Conservation (phyloP, 2,113 vertebrate genomes). For the Passer domesticus region DNA sequence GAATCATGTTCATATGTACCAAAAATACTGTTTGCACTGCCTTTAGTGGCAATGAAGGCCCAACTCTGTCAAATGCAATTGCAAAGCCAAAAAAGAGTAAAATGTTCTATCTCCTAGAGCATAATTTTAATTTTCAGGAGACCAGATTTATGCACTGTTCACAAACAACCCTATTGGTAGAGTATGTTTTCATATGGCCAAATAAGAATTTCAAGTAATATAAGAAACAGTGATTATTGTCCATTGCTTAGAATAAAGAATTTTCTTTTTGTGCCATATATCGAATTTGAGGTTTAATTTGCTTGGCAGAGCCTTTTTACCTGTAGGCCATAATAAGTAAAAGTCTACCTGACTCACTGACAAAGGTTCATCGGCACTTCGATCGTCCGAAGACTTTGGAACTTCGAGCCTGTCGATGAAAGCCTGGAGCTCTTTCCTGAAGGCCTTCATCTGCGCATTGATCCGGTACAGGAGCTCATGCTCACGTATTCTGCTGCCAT, state of each 20-base stretch:
- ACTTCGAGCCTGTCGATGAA: slow-evolving; percentile 97
- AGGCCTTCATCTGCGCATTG: slow-evolving; percentile 97
- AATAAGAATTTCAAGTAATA: neutral
- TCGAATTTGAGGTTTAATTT: neutral
- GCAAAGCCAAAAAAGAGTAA: neutral
- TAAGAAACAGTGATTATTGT: neutral
- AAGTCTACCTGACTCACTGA: slow-evolving; percentile 93
- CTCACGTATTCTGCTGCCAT: slow-evolving; percentile 92
- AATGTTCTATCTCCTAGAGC: neutral
- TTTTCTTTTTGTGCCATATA: neutral
- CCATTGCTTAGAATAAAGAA: neutral
- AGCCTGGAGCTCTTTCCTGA: slow-evolving; percentile 95
- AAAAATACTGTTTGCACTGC: neutral
- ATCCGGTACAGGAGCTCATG: slow-evolving; percentile 97
- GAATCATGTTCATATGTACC: neutral
- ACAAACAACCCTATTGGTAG: neutral
- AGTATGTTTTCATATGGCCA: neutral
- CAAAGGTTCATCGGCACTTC: slow-evolving; percentile 89
- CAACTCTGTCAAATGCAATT: neutral
- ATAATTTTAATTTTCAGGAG: neutral
- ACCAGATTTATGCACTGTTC: neutral
- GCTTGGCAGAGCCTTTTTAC: slow-evolving; percentile 59
- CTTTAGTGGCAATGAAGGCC: neutral
- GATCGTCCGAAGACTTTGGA: slow-evolving; percentile 90
- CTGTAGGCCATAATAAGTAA: slow-evolving; percentile 73